Base-by-base conservation (phyloP, 2,113 vertebrate genomes). In the Gymnorhina tibicen region DNA sequence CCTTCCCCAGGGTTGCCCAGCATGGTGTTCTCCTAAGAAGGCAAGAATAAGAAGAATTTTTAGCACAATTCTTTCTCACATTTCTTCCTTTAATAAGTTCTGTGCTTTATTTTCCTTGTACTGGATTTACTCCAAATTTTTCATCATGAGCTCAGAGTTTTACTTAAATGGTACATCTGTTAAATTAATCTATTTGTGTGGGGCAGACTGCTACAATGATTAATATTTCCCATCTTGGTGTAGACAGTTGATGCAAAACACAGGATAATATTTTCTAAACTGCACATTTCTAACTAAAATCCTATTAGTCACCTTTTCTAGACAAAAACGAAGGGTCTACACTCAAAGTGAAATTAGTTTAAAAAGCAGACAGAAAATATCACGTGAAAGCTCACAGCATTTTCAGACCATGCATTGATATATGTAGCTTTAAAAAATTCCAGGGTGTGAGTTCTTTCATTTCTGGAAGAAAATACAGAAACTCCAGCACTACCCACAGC, bases 121-220 rank as follows among this genome's bases (percentile, higher is more conserved):
- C 20, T 90, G 63, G 46, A 67, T 93, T 88, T 74, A 11, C 27
- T 86, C 76, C 72, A 91, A 44, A 30, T 30, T 81, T 69, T 95
- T 87, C 58, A 11, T 60, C 10, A 9, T 28, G 59, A 94, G 47
- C 35, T 41, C 39, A 59, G 58, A 52, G 19, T 44, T 91, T 80
- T 55, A 80, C 41, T 91, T 89, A 76, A 73, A 69, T 47, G 1
- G 6, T 32, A 55, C 90, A 68, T 94, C 90, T 96, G 91, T 78
- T 93, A 93, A 90, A 91, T 80, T 26, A 94, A 92, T 96, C 39
- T 75, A 35, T 77, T 83, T 93, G 67, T 90, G 75, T 93, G 87
- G 4, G 2, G 85, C 67, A 86, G 87, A 41, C 82, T 88, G 56
- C 86, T 92, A 24, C 44, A 63, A 2, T 72, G 93, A 96, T 94